These are phyloP conservation scores for Drosophila stalkeri DNA, from an alignment of 2,888 invertebrate species.

Conservation along the genomic window DNA sequence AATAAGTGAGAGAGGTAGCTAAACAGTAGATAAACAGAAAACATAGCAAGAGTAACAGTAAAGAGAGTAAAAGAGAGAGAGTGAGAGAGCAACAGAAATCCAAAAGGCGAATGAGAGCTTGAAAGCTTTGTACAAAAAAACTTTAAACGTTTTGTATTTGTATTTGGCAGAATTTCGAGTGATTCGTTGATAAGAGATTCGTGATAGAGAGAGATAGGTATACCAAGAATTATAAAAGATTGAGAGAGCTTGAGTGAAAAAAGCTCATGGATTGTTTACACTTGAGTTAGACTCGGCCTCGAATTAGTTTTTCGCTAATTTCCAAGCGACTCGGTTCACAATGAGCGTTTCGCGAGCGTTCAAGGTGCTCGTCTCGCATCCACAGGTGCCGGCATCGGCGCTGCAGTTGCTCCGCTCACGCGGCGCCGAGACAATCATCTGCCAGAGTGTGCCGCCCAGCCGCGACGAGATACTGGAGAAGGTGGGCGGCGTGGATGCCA, in stretches of 20 bases:
- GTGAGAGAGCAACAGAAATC: not conserved
- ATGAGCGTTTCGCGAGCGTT: slow-evolving; percentile 70
- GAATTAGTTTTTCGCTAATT: slow-evolving; percentile 40
- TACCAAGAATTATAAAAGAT: not conserved
- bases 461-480: slow-evolving; percentile 81
- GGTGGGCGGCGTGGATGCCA: slow-evolving; percentile 82
- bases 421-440: slow-evolving; percentile 80
- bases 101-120: not conserved
- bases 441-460: slow-evolving; percentile 79
- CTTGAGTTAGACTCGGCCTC: not conserved
- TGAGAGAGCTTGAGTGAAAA: slow-evolving; percentile 4
- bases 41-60: not conserved
- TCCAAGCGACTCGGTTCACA: not conserved
- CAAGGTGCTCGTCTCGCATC: slow-evolving; percentile 89
- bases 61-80: not conserved
- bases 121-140: not conserved
- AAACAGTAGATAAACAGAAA: not conserved
- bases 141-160: not conserved
- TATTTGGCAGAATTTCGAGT: not conserved
- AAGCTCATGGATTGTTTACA: slow-evolving; percentile 45
- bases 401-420: slow-evolving; percentile 88
- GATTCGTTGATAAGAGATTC: no score
- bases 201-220: not conserved
- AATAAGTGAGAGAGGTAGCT: not conserved
- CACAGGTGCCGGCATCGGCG: slow-evolving; percentile 88